Base-by-base conservation (phyloP, 2,797 vertebrate genomes). In the Hafferia zeledoni region DNA sequence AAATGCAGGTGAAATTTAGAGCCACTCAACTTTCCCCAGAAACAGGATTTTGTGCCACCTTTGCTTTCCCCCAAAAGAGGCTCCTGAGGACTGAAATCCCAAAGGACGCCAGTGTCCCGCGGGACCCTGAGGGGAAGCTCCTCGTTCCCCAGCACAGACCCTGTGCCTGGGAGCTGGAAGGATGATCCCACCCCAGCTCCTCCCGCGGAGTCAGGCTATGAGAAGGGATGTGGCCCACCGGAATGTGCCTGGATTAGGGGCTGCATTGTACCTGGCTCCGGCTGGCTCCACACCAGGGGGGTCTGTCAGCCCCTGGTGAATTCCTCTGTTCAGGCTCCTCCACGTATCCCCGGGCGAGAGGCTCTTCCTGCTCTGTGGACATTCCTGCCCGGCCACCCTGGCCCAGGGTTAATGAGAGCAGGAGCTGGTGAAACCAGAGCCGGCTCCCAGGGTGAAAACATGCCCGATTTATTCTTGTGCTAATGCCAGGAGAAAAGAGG, bases 381-480 rank as follows among this genome's bases (percentile, higher is more conserved):
- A 93, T 95, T 96, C 93, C 81, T 86, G 74, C 70, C 39, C 3
- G 1, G 49, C 67, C 80, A 59, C 72, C 76, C 35, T 57, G 59
- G 75, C 78, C 69, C 75, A 18, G 78, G 30, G 71, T 79, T 94
- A 88, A 93, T 56, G 84, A 69, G 41, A 52, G 55, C 87, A 39
- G 89, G 87, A 80, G 76, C 57, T 31, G 84, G 50, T 93, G 94
- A 96, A 96, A 96, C 91, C 65, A 83, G 91, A 96, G 91, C 56
- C 0, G 6, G 76, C 47, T 90, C 83, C 52, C 55, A 9, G 82
- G 78, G 52, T 63, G 91, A 94, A 96, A 95, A 94, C 49, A 70
- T 41, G 49, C 87, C 43, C 59, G 20, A 83, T 92, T 95, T 89
- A 92, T 95, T 83, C 87, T 93, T 67, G 89, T 93, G 92, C 89